Evolutionary conservation across 1,140 invertebrate genomes (phyloP).

Genomic region (Microvelia longipes): DNA sequence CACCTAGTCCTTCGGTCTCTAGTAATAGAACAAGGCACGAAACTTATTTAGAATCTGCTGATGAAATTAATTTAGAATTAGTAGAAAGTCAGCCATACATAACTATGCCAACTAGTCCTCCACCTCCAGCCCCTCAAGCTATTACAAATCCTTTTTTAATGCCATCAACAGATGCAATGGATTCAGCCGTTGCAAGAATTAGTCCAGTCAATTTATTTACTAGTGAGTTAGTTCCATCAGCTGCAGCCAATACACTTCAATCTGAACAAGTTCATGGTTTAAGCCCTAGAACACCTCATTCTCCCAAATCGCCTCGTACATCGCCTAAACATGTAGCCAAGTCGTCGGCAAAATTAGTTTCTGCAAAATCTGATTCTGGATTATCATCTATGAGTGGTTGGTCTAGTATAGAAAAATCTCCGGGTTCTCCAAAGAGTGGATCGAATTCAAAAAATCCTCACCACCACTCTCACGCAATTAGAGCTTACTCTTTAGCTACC

Average conservation of each 20-base stretch:
- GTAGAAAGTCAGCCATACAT: constrained; percentile 25
- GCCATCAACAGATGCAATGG: constrained; percentile 16
- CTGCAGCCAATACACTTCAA: constrained; percentile 16
- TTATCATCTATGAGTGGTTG: constrained; percentile 65
- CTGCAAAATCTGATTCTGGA: constrained; percentile 65
- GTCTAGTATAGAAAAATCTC: constrained; percentile 69
- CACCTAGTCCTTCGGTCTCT: neutral
- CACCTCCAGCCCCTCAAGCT: constrained; percentile 54
- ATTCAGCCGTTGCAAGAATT: constrained; percentile 14
- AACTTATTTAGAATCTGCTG: constrained; percentile 40
- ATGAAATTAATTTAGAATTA: constrained; percentile 33
- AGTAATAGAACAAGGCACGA: constrained; percentile 42
- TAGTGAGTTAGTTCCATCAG: neutral
- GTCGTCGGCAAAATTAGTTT: constrained; percentile 41
- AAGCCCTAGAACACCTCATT: constrained; percentile 45
- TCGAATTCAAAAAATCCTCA: constrained; percentile 7
- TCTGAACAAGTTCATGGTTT: constrained; percentile 29
- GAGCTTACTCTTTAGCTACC: constrained; percentile 17
- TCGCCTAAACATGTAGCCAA: constrained; percentile 55
- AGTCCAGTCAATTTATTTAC: constrained; percentile 3
- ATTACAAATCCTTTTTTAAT: constrained; percentile 19
- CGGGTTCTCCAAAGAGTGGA: constrained; percentile 44
- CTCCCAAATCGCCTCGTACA: constrained; percentile 53
- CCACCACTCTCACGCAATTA: constrained; percentile 13
- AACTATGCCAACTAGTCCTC: constrained; percentile 47